Base-by-base conservation (phyloP, 2,888 invertebrate genomes). In the Dicranocentrus wangi region DNA sequence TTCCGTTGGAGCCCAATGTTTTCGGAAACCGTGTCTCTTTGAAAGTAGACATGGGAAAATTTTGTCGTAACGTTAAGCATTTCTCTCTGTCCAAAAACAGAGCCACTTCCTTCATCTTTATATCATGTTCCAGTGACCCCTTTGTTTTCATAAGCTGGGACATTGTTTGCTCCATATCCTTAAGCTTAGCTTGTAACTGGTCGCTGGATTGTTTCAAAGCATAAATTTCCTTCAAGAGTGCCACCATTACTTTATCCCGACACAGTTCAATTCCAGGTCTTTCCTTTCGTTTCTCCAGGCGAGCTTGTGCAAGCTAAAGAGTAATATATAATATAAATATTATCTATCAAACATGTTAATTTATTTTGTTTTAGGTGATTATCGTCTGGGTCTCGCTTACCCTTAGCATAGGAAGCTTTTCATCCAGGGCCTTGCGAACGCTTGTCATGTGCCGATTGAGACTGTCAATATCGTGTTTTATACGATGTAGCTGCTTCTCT, bases 241-340 rank as follows among this genome's bases (percentile, higher is more conserved):
- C 82, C 21, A 85, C 68, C 75, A 82, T 83, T 7, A 82, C 85
- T 79, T 85, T 85, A 42, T 86, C 86, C 13, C 83, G 82, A 66
- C 86, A 86, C 10, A 86, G 77, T 61, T 86, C 86, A 8, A 86
- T 70, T 17, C 85, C 85, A 17, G 86, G 85, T 0, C 85, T 79
- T 25, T 86, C 83, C 47, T 85, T 85, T 15, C 86, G 70, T 65
- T 85, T 86, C 21, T 85, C 85, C 17, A 85, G 58, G 42, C 86
- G 79, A 13, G 82, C 84, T 77, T 85, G 84, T 0, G 84, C 86
- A 8, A 85, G 47, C 84, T 85, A 42, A 17, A 81, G 43, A 68
- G n/a, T n/a, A n/a, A n/a, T n/a, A n/a, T n/a, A n/a, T 32, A 32
- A 10, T 10, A 7, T 32, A 32, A 32, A 7, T 10, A 32, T 3